Evolutionary conservation across 2,113 vertebrate species (phyloP).

Genomic region (Spea multiplicata): DNA sequence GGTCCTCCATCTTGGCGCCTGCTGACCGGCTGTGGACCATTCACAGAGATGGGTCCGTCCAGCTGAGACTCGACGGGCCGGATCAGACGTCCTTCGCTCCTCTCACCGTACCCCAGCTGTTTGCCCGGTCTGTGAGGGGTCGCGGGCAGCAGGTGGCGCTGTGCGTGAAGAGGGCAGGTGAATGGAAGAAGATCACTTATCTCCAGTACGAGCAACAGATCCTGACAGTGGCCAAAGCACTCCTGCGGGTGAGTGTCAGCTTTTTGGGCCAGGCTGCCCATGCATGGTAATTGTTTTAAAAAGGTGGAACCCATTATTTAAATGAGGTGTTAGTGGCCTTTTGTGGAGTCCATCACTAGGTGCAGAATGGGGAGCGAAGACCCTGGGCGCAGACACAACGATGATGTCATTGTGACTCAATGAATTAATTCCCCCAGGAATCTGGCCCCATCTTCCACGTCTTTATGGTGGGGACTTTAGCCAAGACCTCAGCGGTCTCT

Average conservation of each 20-base stretch:
- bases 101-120: conserved; percentile 68
- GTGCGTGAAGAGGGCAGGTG: conserved; percentile 55
- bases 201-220: conserved; percentile 66
- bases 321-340: neutral
- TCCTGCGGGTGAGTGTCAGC: conserved; percentile 66
- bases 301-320: neutral
- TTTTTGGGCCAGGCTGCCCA: neutral
- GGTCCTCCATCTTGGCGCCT: conserved; percentile 50
- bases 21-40: conserved; percentile 61
- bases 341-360: neutral
- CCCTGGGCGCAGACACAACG: no score
- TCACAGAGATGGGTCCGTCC: conserved; percentile 57
- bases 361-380: no score
- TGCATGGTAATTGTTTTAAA: neutral
- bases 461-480: neutral
- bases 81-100: conserved; percentile 61
- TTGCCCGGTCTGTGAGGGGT: conserved; percentile 59
- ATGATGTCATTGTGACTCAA: no score
- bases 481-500: no score
- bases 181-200: conserved; percentile 60
- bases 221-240: conserved; percentile 67
- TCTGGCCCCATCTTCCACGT: no score
- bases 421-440: no score
- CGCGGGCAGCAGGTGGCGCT: conserved; percentile 59
- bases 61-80: conserved; percentile 60